phyloP scores from a whole-genome alignment of 2,113 vertebrate species.

The Globicephala melas region DNA sequence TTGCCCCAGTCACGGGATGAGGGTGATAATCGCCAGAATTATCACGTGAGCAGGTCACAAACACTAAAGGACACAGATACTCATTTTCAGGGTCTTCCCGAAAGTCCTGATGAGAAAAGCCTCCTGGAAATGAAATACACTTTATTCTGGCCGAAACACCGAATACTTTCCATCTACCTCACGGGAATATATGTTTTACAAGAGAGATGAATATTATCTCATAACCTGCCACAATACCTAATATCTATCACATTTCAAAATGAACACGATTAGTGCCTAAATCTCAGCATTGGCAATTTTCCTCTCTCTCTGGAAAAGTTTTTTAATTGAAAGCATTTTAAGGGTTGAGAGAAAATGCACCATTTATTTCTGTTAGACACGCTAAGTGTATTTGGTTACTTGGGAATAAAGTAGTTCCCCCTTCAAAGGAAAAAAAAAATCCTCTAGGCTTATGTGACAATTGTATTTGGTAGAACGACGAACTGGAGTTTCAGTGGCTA shows the following conservation, averaged over 20 bases:
- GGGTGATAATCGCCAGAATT: neutral
- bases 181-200: constrained; percentile 55
- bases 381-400: constrained; percentile 46
- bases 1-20: rapidly evolving
- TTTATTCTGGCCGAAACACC: neutral
- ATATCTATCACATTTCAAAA: constrained; percentile 58
- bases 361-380: constrained; percentile 47
- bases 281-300: constrained; percentile 44
- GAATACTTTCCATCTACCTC: neutral
- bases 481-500: neutral
- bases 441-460: neutral
- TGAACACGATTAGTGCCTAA: constrained; percentile 19
- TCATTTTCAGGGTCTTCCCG: neutral
- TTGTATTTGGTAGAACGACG: constrained; percentile 15
- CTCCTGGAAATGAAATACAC: neutral
- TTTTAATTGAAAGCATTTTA: constrained; percentile 67
- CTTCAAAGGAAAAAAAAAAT: constrained; percentile 45
- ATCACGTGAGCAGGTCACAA: rapidly evolving
- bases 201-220: constrained; percentile 40
- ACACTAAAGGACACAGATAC: neutral
- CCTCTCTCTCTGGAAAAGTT: constrained; percentile 51
- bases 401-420: constrained; percentile 58
- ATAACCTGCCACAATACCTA: constrained; percentile 53
- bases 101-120: neutral
- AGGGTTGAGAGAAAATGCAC: constrained; percentile 56